Conservation (phyloP, 2,113 vertebrate genomes). For the Varanus salvator region DNA sequence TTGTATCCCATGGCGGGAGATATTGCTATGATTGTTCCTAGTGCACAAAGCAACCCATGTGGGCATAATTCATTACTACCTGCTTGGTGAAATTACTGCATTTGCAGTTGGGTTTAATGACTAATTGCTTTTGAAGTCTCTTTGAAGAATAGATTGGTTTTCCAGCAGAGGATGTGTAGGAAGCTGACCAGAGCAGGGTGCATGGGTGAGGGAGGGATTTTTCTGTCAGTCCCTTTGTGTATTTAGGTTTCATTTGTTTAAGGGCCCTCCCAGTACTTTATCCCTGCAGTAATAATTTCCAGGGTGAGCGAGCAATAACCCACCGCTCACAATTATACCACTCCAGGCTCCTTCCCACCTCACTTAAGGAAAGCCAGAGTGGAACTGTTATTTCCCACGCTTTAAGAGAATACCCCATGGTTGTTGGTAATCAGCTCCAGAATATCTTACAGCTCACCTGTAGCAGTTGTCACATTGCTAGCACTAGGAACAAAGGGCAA, state of each 20-base stretch:
- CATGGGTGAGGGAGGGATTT: not conserved
- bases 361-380: not conserved
- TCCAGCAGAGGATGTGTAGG: constrained; percentile 3
- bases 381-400: not conserved
- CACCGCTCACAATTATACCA: constrained; percentile 11
- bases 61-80: constrained; percentile 42
- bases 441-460: not conserved
- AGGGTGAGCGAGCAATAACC: not conserved
- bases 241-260: constrained; percentile 1
- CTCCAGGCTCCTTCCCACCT: not conserved
- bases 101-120: constrained; percentile 50
- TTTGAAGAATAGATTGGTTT: constrained; percentile 28
- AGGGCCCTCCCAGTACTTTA: not conserved
- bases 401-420: not conserved
- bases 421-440: not conserved
- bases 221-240: not conserved
- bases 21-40: constrained; percentile 28
- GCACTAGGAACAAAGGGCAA: not conserved
- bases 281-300: not conserved
- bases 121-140: constrained; percentile 53
- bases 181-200: not conserved
- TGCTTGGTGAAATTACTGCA: constrained; percentile 34
- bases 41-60: constrained; percentile 27
- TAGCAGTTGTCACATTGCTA: not conserved
- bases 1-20: not conserved